Evolutionary conservation across 1,140 invertebrate genomes (phyloP).

Genomic region (Drosophila leontia): DNA sequence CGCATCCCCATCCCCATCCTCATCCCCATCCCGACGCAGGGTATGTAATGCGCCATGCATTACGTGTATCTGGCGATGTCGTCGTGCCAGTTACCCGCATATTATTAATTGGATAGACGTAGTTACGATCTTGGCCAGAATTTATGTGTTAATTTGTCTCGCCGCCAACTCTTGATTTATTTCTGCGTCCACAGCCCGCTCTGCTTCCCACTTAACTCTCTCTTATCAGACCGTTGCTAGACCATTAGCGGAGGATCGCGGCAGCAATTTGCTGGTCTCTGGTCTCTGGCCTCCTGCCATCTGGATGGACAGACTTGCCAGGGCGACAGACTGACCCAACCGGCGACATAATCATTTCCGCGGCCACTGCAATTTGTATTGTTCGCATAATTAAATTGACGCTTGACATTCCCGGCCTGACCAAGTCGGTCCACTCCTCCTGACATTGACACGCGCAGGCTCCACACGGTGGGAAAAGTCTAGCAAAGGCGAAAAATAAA

Average conservation of each 20-base stretch:
- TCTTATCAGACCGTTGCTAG: conserved; percentile 33
- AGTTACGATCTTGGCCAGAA: conserved; percentile 61
- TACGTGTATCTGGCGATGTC: conserved; percentile 77
- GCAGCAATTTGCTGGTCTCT: conserved; percentile 66
- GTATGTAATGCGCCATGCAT: conserved; percentile 71
- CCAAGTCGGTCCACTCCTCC: conserved; percentile 28
- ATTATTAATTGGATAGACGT: conserved; percentile 79
- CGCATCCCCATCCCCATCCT: conserved; percentile 12
- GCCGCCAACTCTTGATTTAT: conserved; percentile 77
- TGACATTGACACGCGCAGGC: conserved; percentile 80
- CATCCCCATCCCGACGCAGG: background rate
- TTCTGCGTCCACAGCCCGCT: conserved; percentile 9
- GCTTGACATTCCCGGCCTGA: conserved; percentile 69
- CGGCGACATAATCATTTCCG: conserved; percentile 76
- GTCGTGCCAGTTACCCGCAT: conserved; percentile 79
- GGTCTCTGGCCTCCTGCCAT: conserved; percentile 36
- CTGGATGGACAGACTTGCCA: background rate
- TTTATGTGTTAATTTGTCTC: conserved; percentile 82
- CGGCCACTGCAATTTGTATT: conserved; percentile 76
- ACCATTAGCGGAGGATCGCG: conserved; percentile 30
- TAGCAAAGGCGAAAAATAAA: background rate
- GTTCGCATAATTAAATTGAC: conserved; percentile 84
- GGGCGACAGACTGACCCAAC: conserved; percentile 7
- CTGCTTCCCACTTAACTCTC: background rate
- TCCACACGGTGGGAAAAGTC: conserved; percentile 4